A percentile compares a stretch with the other conserved stretches of the same genome.
Conservation (phyloP, 2,113 vertebrate species). For the Choloepus hoffmanni region DNA sequence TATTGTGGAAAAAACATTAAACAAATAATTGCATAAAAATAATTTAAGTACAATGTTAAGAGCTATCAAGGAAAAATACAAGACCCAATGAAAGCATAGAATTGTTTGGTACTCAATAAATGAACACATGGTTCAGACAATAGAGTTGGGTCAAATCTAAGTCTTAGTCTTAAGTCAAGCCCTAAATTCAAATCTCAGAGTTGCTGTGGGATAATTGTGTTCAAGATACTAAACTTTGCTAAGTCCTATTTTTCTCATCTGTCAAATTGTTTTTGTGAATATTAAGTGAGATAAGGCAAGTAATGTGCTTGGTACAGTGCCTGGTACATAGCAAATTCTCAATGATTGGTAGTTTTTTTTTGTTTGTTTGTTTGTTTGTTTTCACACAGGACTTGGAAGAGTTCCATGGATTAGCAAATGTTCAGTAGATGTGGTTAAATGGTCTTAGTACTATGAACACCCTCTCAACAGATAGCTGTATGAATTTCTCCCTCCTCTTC, state of each 20-base stretch:
- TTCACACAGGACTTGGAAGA: neutral
- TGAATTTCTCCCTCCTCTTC: neutral
- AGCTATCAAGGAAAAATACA: neutral
- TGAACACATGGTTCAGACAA: neutral
- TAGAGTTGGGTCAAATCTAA: neutral
- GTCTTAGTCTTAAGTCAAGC: neutral
- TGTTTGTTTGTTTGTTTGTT: neutral
- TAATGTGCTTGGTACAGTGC: neutral
- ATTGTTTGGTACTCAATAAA: neutral
- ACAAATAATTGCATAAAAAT: no score
- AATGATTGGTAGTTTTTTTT: neutral
- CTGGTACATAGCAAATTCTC: neutral
- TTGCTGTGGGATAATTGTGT: neutral
- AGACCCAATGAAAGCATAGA: neutral
- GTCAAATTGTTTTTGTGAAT: neutral
- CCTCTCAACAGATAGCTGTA: neutral
- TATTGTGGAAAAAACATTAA: neutral
- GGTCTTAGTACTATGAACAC: neutral
- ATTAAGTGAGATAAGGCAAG: neutral
- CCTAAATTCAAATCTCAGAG: neutral
- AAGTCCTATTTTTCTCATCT: neutral
- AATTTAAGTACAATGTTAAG: neutral
- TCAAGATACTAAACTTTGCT: neutral
- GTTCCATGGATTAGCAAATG: neutral
- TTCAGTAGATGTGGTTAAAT: neutral